Evolutionary conservation across 2,113 vertebrate genomes (phyloP).

Genomic region (Cynocephalus volans): DNA sequence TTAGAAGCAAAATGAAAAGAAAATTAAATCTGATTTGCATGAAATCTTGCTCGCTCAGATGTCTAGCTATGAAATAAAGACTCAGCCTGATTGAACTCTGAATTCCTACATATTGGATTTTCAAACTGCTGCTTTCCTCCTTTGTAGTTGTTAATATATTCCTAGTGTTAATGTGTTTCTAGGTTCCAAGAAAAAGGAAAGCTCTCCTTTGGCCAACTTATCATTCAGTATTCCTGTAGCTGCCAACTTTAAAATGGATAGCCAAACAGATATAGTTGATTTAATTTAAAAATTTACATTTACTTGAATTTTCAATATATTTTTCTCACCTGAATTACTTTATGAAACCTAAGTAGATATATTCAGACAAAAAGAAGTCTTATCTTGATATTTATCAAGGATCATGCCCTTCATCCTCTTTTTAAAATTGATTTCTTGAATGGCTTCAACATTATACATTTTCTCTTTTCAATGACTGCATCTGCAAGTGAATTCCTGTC

Average conservation of each 20-base stretch:
- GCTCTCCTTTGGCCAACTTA: background rate
- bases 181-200: conserved; percentile 52
- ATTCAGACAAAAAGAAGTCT: background rate
- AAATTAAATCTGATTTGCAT: conserved; percentile 63
- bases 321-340: background rate
- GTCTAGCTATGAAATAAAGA: conserved; percentile 44
- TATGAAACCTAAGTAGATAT: background rate
- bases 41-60: conserved; percentile 56
- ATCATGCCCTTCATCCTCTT: conserved; percentile 1
- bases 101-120: background rate
- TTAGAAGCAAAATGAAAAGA: conserved; percentile 50
- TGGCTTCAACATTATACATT: conserved; percentile 31
- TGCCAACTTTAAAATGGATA: background rate
- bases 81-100: background rate
- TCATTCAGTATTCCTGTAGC: background rate
- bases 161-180: background rate
- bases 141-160: conserved; percentile 25
- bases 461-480: background rate
- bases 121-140: background rate
- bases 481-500: background rate
- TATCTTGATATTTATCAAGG: conserved; percentile 16
- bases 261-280: background rate
- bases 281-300: conserved; percentile 34
- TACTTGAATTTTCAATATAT: background rate
- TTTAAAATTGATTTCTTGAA: conserved; percentile 8